Evolutionary conservation across 2,888 invertebrate genomes (phyloP), one percentile per base, ranked within the genome.

Genomic region (Polymixis lichenea): DNA sequence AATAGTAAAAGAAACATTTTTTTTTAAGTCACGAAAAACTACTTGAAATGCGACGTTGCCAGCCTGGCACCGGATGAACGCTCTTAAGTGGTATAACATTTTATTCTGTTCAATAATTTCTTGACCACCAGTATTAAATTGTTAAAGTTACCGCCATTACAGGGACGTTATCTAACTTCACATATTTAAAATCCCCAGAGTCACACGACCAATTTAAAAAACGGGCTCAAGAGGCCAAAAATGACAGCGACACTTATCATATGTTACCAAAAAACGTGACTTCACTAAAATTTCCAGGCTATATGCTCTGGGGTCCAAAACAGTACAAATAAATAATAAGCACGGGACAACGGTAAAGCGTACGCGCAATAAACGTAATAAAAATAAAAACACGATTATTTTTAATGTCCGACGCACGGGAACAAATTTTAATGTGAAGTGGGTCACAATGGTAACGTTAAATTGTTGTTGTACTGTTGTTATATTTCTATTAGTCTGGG

Each of bases 351-450:
- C 58, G 78, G 79, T 74, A 80, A 80, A 80, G 78, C 74, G 74
- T 81, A 78, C 72, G 72, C 25, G 77, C 69, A 78, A 86, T 86
- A 82, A 82, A 83, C 71, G 83, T 67, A 85, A 86, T 88, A 78
- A 88, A 84, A 87, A 88, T 88, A 86, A 88, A 89, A 82, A 79
- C 78, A 76, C 60, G 80, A 66, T 87, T 86, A 83, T 81, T 86
- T 89, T 87, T 88, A 89, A 88, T 87, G 88, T 77, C 70, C 60
- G 51, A 78, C 78, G 60, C 82, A 74, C 72, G 66, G 77, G 53
- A 72, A 71, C 72, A 71, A 77, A 11, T 46, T 46, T 46, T 46
- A 46, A 83, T 78, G 68, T 77, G 68, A 78, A 85, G 77, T 77
- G 76, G 72, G 72, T 70, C 65, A 17, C 56, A 69, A 78, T 72